phyloP scores from a whole-genome alignment of 2,888 invertebrate genomes.

The Pyralis farinalis region DNA sequence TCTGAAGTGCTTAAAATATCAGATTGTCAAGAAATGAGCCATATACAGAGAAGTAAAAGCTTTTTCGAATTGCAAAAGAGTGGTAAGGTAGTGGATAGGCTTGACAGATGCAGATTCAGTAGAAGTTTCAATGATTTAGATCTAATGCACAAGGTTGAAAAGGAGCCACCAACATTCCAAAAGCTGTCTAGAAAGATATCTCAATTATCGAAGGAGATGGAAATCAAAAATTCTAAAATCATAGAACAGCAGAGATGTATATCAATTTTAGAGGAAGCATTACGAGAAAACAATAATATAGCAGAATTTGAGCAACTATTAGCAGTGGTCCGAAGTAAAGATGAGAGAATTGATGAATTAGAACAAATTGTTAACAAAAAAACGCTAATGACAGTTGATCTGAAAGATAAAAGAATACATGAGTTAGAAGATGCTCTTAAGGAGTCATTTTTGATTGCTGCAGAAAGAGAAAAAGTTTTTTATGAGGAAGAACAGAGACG shows the following conservation, averaged over 20 bases:
- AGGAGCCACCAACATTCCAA: conserved; percentile 43
- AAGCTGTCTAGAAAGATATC: conserved; percentile 64
- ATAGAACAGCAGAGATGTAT: conserved; percentile 79
- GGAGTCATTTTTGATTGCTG: conserved; percentile 88
- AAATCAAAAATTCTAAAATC: conserved; percentile 75
- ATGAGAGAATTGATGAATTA: conserved; percentile 87
- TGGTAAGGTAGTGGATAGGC: conserved; percentile 81
- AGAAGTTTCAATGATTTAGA: conserved; percentile 66
- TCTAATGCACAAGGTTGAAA: conserved; percentile 34
- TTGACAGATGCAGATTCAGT: conserved; percentile 74
- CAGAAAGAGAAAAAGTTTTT: conserved; percentile 84
- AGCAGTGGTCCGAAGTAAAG: conserved; percentile 80
- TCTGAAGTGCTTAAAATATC: conserved; percentile 73
- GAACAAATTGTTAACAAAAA: conserved; percentile 84
- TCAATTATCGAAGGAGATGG: conserved; percentile 67
- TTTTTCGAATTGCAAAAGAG: conserved; percentile 77
- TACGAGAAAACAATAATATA: conserved; percentile 79
- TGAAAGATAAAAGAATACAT: conserved; percentile 82
- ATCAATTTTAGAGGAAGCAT: conserved; percentile 74
- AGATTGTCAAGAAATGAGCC: conserved; percentile 52
- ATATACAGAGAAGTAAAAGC: conserved; percentile 66
- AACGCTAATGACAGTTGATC: conserved; percentile 48
- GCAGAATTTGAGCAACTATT: conserved; percentile 81
- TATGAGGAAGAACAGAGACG: conserved; percentile 83
- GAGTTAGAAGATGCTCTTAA: conserved; percentile 91